A percentile compares a stretch with the other conserved stretches of the same genome.
phyloP scores from a whole-genome alignment of 2,888 invertebrate genomes.

The Branchipolynoe longqiensis region DNA sequence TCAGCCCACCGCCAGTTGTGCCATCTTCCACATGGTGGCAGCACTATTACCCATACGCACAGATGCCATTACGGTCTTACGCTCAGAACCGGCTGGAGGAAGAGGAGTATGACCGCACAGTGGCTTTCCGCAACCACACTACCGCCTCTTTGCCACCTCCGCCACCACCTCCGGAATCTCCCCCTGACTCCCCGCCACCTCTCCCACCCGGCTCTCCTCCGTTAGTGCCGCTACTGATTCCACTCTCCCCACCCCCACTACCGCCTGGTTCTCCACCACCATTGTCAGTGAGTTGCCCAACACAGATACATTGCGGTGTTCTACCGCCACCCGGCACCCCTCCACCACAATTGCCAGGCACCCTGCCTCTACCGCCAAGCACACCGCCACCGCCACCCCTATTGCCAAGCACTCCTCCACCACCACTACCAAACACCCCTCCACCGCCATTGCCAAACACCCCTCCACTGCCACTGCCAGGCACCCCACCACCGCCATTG shows the following conservation, averaged over 20 bases:
- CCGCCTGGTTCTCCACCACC: constrained; percentile 78
- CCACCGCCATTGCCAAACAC: too few relatives aligned
- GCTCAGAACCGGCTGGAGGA: background rate
- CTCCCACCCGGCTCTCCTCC: constrained; percentile 72
- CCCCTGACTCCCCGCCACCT: constrained; percentile 63
- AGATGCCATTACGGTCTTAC: background rate
- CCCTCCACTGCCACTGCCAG: too few relatives aligned
- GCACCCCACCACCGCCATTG: too few relatives aligned
- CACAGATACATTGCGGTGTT: too few relatives aligned
- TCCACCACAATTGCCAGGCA: too few relatives aligned
- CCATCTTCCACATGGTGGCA: constrained; percentile 14
- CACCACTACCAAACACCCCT: too few relatives aligned
- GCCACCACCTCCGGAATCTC: constrained; percentile 6
- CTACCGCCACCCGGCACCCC: too few relatives aligned
- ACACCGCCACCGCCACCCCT: too few relatives aligned
- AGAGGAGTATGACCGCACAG: background rate
- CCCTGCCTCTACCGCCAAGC: too few relatives aligned
- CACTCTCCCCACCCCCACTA: constrained; percentile 72
- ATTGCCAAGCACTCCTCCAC: too few relatives aligned
- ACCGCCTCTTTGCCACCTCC: background rate
- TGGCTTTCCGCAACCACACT: background rate
- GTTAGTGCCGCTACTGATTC: too few relatives aligned
- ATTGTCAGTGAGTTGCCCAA: too few relatives aligned
- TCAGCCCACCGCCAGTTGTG: background rate
- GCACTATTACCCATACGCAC: background rate